These are phyloP conservation scores for Bryconaethiops microstoma DNA, from an alignment of 2,797 vertebrate species.

Conservation along the genomic window DNA sequence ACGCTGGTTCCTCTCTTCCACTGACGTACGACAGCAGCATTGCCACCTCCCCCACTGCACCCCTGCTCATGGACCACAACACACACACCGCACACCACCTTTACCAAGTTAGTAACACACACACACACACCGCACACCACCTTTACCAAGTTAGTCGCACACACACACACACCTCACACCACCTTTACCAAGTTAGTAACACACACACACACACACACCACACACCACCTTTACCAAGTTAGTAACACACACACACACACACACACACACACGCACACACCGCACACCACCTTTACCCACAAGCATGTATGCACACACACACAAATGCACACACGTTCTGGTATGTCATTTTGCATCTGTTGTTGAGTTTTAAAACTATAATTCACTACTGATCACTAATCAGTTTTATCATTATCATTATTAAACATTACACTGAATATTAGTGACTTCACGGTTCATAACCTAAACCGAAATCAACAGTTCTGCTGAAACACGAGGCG, in stretches of 20 bases:
- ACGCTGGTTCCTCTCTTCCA: conserved; percentile 6
- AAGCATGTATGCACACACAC: conserved; percentile 15
- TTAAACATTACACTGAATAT: no score
- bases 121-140: conserved; percentile 22
- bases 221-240: conserved; percentile 65
- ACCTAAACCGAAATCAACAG: no score
- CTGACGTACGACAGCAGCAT: conserved; percentile 33
- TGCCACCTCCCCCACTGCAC: conserved; percentile 69
- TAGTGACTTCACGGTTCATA: no score
- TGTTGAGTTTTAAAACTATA: no score
- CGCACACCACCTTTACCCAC: not conserved
- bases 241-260: conserved; percentile 51
- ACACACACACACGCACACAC: not conserved
- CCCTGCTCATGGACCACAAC: conserved; percentile 66
- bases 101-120: conserved; percentile 64
- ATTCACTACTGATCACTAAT: no score
- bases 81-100: conserved; percentile 54
- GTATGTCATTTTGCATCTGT: no score
- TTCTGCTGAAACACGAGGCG: no score
- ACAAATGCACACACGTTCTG: no score
- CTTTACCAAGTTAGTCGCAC: no score
- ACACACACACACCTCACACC: not conserved
- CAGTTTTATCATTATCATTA: no score
- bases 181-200: conserved; percentile 25
- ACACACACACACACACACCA: not conserved